These are phyloP conservation scores for Anoplophora glabripennis DNA, from an alignment of 1,140 invertebrate genomes.

Conservation along the genomic window DNA sequence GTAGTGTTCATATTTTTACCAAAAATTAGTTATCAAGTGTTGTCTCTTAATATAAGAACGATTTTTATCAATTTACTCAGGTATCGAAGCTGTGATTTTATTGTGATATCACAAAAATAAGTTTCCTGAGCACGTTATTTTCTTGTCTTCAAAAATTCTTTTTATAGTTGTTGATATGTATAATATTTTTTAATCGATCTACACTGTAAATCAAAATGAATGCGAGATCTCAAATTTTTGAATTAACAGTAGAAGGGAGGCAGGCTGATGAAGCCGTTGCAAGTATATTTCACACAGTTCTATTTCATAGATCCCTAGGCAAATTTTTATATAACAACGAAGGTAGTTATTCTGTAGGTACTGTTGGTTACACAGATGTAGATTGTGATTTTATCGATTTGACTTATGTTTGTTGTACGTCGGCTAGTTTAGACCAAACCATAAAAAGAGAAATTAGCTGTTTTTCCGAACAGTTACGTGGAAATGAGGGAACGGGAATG, in stretches of 20 bases:
- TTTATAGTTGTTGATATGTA: constrained; percentile 13
- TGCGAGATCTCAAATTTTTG: constrained; percentile 82
- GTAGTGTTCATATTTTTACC: constrained; percentile 23
- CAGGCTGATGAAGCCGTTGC: constrained; percentile 94
- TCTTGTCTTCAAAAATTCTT: constrained; percentile 4
- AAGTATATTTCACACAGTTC: constrained; percentile 91
- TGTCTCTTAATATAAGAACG: background rate
- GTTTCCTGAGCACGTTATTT: constrained; percentile 19
- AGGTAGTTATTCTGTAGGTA: constrained; percentile 91
- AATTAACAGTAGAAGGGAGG: constrained; percentile 85
- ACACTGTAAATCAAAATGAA: constrained; percentile 64
- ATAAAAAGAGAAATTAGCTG: constrained; percentile 78
- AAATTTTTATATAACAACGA: constrained; percentile 95
- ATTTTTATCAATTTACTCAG: constrained; percentile 20
- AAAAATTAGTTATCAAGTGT: constrained; percentile 1
- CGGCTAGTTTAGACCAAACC: constrained; percentile 68
- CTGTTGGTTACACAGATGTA: constrained; percentile 91
- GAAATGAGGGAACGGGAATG: constrained; percentile 66
- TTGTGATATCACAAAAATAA: constrained; percentile 27
- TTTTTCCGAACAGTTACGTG: constrained; percentile 83
- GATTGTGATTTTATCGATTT: constrained; percentile 97
- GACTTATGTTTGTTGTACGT: constrained; percentile 93
- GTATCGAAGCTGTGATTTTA: constrained; percentile 31
- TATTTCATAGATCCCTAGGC: constrained; percentile 91
- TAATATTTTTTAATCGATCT: background rate